A percentile compares a stretch with the other conserved stretches of the same genome.
Evolutionary conservation across 2,888 invertebrate species (phyloP).

Genomic region (Neoscelio sp.): DNA sequence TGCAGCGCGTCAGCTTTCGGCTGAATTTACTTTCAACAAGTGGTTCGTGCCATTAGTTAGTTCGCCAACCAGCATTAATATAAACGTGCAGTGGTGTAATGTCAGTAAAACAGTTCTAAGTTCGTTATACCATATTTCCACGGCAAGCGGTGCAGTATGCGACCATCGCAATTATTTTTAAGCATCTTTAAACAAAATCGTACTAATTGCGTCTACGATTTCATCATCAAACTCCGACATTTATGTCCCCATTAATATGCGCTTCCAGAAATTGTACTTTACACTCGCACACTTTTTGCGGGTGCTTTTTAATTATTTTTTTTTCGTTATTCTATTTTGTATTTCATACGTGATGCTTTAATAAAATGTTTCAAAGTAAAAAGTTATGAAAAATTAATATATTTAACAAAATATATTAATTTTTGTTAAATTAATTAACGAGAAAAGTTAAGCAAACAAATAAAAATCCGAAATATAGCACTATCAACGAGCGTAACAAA

Average conservation of each 20-base stretch:
- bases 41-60: conserved; percentile 55
- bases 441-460: too few relatives aligned
- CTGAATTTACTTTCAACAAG: conserved; percentile 53
- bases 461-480: too few relatives aligned
- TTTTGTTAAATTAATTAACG: too few relatives aligned
- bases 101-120: conserved; percentile 9
- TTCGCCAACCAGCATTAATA: conserved; percentile 45
- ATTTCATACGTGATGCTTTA: too few relatives aligned
- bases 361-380: too few relatives aligned
- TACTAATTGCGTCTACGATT: conserved; percentile 34
- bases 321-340: conserved; percentile 1
- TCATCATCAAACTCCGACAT: conserved; percentile 10
- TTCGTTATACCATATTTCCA: conserved; percentile 36
- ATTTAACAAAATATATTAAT: too few relatives aligned
- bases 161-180: conserved; percentile 53
- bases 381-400: too few relatives aligned
- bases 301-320: conserved; percentile 30
- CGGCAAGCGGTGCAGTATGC: conserved; percentile 7
- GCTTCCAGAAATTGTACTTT: conserved; percentile 22
- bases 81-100: conserved; percentile 25
- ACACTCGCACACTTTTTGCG: neutral
- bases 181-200: conserved; percentile 43
- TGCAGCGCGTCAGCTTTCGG: conserved; percentile 24
- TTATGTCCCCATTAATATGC: conserved; percentile 2
- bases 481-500: too few relatives aligned